These are phyloP conservation scores for Phengaris arion DNA, from an alignment of 2,888 invertebrate species.

Conservation along the genomic window DNA sequence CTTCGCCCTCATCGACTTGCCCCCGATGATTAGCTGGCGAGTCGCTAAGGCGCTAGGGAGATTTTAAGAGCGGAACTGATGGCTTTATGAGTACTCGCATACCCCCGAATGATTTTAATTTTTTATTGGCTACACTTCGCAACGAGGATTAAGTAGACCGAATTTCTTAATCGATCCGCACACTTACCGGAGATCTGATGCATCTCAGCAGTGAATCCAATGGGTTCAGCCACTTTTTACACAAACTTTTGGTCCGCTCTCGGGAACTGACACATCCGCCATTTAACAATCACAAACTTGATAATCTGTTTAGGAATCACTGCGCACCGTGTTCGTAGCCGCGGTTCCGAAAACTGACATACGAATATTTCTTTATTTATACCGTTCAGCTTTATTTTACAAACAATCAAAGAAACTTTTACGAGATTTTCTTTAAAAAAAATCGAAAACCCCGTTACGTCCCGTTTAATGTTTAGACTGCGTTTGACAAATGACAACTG, in stretches of 20 bases:
- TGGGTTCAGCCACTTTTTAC: slow-evolving; percentile 50
- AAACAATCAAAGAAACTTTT: neutral
- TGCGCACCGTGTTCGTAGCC: slow-evolving; percentile 33
- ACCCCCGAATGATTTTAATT: neutral
- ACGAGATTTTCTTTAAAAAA: slow-evolving; percentile 41
- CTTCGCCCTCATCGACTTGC: slow-evolving; percentile 50
- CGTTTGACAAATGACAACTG: slow-evolving; percentile 50
- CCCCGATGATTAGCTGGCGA: slow-evolving; percentile 48
- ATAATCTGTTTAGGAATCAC: slow-evolving; percentile 52
- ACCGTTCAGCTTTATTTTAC: neutral
- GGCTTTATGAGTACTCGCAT: neutral
- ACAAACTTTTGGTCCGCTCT: slow-evolving; percentile 58
- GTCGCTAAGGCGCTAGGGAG: neutral
- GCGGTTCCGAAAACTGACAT: slow-evolving; percentile 1
- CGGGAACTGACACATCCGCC: slow-evolving; percentile 52
- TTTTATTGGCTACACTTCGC: neutral
- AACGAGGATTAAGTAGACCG: neutral
- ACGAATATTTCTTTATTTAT: slow-evolving; percentile 28
- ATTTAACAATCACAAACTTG: slow-evolving; percentile 60
- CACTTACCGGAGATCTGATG: slow-evolving; percentile 55
- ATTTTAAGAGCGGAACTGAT: neutral
- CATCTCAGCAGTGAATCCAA: slow-evolving; percentile 59
- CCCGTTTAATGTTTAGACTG: slow-evolving; percentile 50
- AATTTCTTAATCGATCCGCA: slow-evolving; percentile 11
- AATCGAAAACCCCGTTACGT: slow-evolving; percentile 55